Evolutionary conservation across 2,113 vertebrate genomes (phyloP).

Genomic region (Micromys minutus): DNA sequence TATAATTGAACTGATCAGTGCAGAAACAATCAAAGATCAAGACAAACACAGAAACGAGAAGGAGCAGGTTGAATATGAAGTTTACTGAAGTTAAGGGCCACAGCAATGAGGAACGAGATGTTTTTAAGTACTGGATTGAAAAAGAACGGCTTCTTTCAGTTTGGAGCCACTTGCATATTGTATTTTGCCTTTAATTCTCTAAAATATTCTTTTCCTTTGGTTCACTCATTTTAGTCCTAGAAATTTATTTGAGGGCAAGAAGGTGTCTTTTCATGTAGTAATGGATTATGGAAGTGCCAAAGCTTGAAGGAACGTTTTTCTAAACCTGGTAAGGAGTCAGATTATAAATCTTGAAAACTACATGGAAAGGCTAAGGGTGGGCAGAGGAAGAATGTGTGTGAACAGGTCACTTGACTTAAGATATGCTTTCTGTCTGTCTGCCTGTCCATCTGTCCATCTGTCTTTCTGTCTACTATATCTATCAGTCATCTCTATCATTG

Average conservation of each 20-base stretch:
- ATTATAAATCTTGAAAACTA: not conserved
- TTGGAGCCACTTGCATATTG: slow-evolving; percentile 36
- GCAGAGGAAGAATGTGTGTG: not conserved
- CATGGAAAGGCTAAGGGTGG: not conserved
- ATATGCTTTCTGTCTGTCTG: not conserved
- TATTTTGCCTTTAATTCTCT: slow-evolving; percentile 49
- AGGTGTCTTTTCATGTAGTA: slow-evolving; percentile 32
- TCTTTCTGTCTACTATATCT: not conserved
- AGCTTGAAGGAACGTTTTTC: not conserved
- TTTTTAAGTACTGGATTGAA: not conserved
- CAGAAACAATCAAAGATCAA: slow-evolving; percentile 12
- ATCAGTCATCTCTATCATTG: not conserved
- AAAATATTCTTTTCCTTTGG: slow-evolving; percentile 70
- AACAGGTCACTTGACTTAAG: not conserved
- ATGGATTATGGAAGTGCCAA: not conserved
- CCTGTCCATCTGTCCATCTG: not conserved
- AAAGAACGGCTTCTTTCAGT: not conserved
- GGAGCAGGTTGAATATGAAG: not conserved
- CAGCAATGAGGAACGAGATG: slow-evolving; percentile 32
- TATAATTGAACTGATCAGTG: not conserved
- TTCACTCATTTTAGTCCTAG: slow-evolving; percentile 42
- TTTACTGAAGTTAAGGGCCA: not conserved
- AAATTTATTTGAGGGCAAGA: slow-evolving; percentile 25
- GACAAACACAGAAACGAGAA: slow-evolving; percentile 14
- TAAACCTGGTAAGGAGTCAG: not conserved